These are phyloP conservation scores for Pseudococcus viburni DNA, from an alignment of 2,888 invertebrate species.

Conservation along the genomic window DNA sequence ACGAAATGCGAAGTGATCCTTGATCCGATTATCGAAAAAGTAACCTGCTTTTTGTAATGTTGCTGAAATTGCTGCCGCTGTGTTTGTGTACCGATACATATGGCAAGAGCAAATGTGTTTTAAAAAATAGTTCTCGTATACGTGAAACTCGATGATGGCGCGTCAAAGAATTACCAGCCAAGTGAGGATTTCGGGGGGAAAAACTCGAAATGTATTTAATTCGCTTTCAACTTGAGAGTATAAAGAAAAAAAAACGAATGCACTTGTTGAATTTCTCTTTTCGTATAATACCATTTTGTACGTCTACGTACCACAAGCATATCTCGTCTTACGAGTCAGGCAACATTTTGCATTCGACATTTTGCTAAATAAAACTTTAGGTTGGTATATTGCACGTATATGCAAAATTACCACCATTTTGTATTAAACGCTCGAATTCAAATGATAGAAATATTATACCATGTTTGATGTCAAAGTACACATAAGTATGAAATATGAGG, in stretches of 20 bases:
- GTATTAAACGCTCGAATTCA: background rate
- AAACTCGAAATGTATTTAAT: constrained; percentile 27
- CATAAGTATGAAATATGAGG: background rate
- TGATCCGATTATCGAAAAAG: constrained; percentile 41
- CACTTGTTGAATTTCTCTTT: constrained; percentile 34
- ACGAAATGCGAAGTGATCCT: background rate
- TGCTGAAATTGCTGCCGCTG: background rate
- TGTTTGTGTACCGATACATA: background rate
- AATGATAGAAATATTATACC: background rate
- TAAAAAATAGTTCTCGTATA: background rate
- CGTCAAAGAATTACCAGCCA: background rate
- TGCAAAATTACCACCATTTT: background rate
- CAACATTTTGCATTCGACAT: background rate
- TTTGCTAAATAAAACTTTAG: background rate
- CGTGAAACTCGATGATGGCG: background rate
- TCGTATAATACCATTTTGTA: background rate
- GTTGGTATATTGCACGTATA: background rate
- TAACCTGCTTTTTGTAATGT: background rate
- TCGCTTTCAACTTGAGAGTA: background rate
- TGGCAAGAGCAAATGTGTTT: background rate
- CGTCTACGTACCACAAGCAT: background rate
- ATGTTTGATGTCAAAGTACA: background rate
- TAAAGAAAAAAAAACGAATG: background rate
- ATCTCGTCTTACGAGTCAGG: background rate
- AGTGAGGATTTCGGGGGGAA: background rate